Conservation (phyloP, 2,113 vertebrate genomes). For the Pterocles orientalis region DNA sequence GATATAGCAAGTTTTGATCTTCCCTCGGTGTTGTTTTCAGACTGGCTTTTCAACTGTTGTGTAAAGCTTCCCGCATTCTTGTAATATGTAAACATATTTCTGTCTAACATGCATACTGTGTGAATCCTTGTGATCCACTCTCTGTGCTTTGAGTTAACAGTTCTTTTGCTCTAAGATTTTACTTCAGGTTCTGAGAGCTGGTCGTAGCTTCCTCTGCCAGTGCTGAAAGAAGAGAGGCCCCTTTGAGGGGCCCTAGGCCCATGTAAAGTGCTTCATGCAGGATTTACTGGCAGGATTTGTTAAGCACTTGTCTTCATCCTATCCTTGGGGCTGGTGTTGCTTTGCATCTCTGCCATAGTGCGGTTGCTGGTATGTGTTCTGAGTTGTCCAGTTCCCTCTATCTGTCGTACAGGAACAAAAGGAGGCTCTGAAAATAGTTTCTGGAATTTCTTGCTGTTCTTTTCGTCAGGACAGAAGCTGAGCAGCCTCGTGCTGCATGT, state of each 20-base stretch:
- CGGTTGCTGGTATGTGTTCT: background rate
- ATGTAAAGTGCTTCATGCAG: background rate
- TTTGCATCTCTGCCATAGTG: fast-evolving
- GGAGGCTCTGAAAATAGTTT: background rate
- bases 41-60: background rate
- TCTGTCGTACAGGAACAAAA: fast-evolving
- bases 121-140: background rate
- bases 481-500: fast-evolving
- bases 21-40: background rate
- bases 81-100: background rate
- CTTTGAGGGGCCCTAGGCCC: background rate
- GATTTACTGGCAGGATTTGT: background rate
- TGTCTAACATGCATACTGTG: background rate
- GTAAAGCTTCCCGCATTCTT: background rate
- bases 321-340: background rate
- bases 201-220: fast-evolving
- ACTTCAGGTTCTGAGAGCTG: background rate
- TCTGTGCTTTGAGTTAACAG: background rate
- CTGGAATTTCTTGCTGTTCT: background rate
- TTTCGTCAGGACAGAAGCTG: background rate
- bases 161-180: background rate
- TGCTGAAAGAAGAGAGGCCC: background rate
- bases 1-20: background rate
- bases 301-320: background rate
- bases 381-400: background rate